Base-by-base conservation (phyloP, 2,797 vertebrate genomes). In the Brachymystax lenok region DNA sequence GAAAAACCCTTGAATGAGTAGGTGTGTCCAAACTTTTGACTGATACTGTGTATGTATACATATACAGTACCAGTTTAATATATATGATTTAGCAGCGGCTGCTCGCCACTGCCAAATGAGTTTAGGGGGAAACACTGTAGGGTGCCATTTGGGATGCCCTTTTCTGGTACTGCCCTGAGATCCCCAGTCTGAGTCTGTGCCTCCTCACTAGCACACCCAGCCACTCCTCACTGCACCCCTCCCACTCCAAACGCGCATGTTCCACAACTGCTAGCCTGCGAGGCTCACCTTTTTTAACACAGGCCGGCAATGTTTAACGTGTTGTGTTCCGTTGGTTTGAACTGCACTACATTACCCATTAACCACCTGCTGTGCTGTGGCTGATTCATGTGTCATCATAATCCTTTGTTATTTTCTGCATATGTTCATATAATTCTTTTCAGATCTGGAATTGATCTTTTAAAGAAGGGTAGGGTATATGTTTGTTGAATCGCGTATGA, bases 161-260 rank as follows among this genome's bases (percentile, higher is more conserved):
- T 73, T 79, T 40, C 30, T 5, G 28, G 17, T 35, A 17, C 66
- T 68, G 66, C 30, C 66, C 6, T 82, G 80, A 76, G 78, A 76
- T 79, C 87, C 85, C 80, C 81, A 63, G 56, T 74, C 78, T 85
- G 86, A 91, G 88, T 86, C 77, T 87, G 87, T 88, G 90, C 89
- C 56, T 40, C 21, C 84, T 28, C 71, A 33, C 86, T 84, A 50
- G 77, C 74, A 83, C 82, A 85, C 73, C 86, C 85, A 63, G 82
- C 40, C 51, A 63, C 52, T 17, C n/a, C 3, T 7, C 83, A 84
- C 80, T 80, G 76, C 70, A 73, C 82, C 61, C 73, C 83, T 52
- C 84, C 79, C 74, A 70, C 73, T 78, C 82, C 82, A 83, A 80
- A 87, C 88, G 84, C 88, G 92, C 93, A 93, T 91, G 91, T 83